Conservation (phyloP, 2,888 invertebrate species). For the Dicyrtoma fusca region DNA sequence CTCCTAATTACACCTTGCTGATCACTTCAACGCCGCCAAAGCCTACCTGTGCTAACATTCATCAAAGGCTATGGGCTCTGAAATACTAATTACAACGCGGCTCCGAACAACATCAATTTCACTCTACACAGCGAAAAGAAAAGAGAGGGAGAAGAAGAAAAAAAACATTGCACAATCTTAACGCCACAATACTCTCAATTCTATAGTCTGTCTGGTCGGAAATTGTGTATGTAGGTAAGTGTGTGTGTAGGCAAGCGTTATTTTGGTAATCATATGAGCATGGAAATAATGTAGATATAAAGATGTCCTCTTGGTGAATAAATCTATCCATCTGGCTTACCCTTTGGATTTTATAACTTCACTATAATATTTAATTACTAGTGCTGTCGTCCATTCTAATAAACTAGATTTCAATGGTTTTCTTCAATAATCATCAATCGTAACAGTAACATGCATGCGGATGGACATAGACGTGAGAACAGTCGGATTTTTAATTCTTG, state of each 20-base stretch:
- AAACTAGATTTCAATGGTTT: background rate
- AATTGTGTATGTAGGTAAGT: no score
- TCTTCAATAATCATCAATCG: background rate
- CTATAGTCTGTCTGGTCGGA: no score
- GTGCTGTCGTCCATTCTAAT: constrained; percentile 8
- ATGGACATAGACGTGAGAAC: no score
- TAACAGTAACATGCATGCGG: background rate
- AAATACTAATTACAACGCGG: constrained; percentile 35
- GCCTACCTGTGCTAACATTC: constrained; percentile 31
- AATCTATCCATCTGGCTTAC: constrained; percentile 10
- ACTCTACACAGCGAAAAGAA: background rate
- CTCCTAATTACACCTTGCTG: constrained; percentile 32
- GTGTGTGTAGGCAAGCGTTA: no score
- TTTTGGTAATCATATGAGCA: background rate
- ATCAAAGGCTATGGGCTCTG: constrained; percentile 34
- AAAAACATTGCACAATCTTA: constrained; percentile 12
- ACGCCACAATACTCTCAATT: background rate
- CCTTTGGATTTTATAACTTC: constrained; percentile 21
- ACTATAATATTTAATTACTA: constrained; percentile 22
- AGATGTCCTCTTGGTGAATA: constrained; percentile 1
- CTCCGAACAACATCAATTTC: constrained; percentile 20
- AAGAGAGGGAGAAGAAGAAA: background rate
- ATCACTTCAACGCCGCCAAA: constrained; percentile 37
- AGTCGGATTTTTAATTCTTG: no score
- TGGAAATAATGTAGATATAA: constrained; percentile 15